phyloP scores from a whole-genome alignment of 2,797 vertebrate species.

The Mus minutoides region DNA sequence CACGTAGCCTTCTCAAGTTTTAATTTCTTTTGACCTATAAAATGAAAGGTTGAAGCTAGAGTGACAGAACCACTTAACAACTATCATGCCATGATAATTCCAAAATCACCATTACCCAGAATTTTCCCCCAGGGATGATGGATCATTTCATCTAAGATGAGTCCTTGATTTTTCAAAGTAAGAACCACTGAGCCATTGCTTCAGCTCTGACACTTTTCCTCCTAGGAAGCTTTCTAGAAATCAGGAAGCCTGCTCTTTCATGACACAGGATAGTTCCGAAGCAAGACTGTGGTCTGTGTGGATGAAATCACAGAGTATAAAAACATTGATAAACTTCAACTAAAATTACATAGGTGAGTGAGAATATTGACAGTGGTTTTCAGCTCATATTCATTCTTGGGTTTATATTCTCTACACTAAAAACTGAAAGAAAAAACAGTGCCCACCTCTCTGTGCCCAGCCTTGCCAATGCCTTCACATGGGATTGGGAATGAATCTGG shows the following conservation, averaged over 20 bases:
- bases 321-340: not conserved
- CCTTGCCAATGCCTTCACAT: not conserved
- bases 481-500: not conserved
- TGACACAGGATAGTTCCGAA: not conserved
- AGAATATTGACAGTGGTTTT: not conserved
- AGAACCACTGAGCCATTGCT: not conserved
- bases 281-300: conserved; percentile 6
- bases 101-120: not conserved
- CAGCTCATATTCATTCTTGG: not conserved
- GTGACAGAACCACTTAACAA: not conserved
- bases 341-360: not conserved
- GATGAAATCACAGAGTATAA: not conserved
- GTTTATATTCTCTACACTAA: not conserved
- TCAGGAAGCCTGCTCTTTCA: not conserved
- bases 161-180: conserved; percentile 15
- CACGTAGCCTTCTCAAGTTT: not conserved
- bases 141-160: not conserved
- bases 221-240: not conserved
- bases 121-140: not conserved
- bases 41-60: not conserved
- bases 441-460: not conserved
- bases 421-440: not conserved
- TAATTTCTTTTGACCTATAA: not conserved
- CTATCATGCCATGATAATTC: not conserved
- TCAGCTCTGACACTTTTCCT: not conserved